These are phyloP conservation scores for Indicator indicator DNA, from an alignment of 2,113 vertebrate genomes.

Conservation along the genomic window DNA sequence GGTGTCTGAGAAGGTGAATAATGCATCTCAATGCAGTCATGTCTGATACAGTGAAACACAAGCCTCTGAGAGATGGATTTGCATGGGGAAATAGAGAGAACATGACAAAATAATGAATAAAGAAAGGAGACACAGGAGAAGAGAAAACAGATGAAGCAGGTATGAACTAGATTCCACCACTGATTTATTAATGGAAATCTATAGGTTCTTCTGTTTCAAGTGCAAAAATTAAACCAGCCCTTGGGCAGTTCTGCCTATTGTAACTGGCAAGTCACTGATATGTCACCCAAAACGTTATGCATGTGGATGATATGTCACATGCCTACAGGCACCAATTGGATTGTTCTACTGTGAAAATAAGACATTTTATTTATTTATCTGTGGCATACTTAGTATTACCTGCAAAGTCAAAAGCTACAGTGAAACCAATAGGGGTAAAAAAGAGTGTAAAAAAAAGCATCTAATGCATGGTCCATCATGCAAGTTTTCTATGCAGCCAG, in stretches of 20 bases:
- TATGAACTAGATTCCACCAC: not conserved
- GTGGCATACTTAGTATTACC: not conserved
- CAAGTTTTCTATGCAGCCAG: not conserved
- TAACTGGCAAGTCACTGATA: not conserved
- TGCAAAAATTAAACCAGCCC: constrained; percentile 7
- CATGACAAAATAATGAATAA: not conserved
- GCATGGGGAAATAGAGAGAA: not conserved
- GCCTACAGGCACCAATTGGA: not conserved
- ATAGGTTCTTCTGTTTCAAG: not conserved
- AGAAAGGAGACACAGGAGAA: not conserved
- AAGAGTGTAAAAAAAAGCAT: not conserved
- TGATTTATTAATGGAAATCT: constrained; percentile 47
- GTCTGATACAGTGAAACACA: not conserved
- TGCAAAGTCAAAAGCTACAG: not conserved
- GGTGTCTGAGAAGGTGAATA: not conserved
- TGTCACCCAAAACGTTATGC: not conserved
- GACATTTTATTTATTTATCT: not conserved
- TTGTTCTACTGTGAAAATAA: constrained; percentile 1
- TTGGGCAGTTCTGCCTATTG: not conserved
- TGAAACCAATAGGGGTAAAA: not conserved
- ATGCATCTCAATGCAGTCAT: not conserved
- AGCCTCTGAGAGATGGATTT: not conserved
- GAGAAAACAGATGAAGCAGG: not conserved
- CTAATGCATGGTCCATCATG: not conserved
- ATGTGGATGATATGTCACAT: not conserved